Evolutionary conservation across 2,113 vertebrate genomes (phyloP).

Genomic region (Caranx melampygus): DNA sequence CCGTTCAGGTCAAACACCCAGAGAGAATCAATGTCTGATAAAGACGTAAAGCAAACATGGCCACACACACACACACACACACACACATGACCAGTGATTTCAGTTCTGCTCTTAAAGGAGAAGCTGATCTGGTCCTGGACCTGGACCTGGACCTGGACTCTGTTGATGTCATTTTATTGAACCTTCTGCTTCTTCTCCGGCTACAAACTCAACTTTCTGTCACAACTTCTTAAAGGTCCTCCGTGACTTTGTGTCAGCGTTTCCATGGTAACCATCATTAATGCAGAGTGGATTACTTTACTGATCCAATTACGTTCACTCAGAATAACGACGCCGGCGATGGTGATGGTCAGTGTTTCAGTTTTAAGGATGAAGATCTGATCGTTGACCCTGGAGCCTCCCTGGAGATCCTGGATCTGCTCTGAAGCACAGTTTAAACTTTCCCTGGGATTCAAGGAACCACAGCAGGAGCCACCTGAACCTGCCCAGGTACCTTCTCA

Average conservation of each 20-base stretch:
- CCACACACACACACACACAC: background rate
- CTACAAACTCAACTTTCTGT: background rate
- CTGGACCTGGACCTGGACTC: too few relatives aligned
- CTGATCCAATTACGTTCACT: slow-evolving; percentile 13
- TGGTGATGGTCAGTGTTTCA: slow-evolving; percentile 23
- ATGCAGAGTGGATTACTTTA: background rate
- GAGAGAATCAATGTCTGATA: background rate
- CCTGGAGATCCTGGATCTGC: too few relatives aligned
- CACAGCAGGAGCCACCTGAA: too few relatives aligned
- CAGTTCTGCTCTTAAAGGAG: too few relatives aligned
- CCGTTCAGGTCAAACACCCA: background rate
- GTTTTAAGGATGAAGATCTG: background rate
- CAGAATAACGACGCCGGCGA: background rate
- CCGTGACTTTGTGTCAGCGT: background rate
- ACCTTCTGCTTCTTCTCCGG: background rate
- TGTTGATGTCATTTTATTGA: too few relatives aligned
- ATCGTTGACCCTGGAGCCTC: background rate
- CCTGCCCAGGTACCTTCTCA: too few relatives aligned
- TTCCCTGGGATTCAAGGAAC: too few relatives aligned
- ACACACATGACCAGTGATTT: too few relatives aligned
- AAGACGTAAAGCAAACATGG: background rate
- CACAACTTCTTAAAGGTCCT: background rate
- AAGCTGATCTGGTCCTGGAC: background rate
- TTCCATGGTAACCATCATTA: slow-evolving; percentile 6
- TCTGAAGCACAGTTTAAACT: too few relatives aligned